Base-by-base conservation (phyloP, 2,113 vertebrate genomes). In the Colossoma macropomum region DNA sequence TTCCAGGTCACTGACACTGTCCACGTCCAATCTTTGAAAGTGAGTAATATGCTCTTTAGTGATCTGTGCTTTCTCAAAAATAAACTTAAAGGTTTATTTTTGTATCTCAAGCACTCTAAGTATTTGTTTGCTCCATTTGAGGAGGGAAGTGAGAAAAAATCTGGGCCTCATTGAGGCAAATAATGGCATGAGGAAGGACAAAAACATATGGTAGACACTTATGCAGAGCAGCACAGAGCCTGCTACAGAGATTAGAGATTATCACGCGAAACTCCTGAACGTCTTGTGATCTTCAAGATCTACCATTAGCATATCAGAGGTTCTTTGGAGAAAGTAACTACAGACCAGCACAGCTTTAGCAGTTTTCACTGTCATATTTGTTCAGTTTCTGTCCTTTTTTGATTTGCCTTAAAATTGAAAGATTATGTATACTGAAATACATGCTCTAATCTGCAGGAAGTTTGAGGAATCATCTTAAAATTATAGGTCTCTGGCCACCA, bases 21-120 rank as follows among this genome's bases (percentile, higher is more conserved):
- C 88, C 91, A 92, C 90, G 91, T 92, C 89, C 88, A 90, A 86
- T 92, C 86, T 89, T 89, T 79, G 88, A 89, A 89, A 91, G 91
- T 88, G 93, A 93, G 92, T 90, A 90, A 83, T 89, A 87, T 81
- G 81, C 76, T 88, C 78, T 63, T 76, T 85, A 86, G 81, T 83
- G 88, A 63, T 91, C 92, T 94, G 93, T 88, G 82, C 83, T 92
- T 92, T 91, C 88, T 94, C 92, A 93, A 77, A 27, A 65, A 25
- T 77, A 86, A 79, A 90, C 88, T 86, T 87, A 88, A 90, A 88
- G 27, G 65, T 87, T 77, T 38, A 75, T 52, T 23, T 82, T 48
- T 1, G 76, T 62, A 86, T 90, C 56, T 82, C 84, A 75, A 62
- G 83, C 90, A 88, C 92, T 92, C 92, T 89, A 93, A 90, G 75